Percentiles rank a stretch among this genome's conserved stretches.
Conservation (phyloP, 2,113 vertebrate genomes). For the Murina feae region DNA sequence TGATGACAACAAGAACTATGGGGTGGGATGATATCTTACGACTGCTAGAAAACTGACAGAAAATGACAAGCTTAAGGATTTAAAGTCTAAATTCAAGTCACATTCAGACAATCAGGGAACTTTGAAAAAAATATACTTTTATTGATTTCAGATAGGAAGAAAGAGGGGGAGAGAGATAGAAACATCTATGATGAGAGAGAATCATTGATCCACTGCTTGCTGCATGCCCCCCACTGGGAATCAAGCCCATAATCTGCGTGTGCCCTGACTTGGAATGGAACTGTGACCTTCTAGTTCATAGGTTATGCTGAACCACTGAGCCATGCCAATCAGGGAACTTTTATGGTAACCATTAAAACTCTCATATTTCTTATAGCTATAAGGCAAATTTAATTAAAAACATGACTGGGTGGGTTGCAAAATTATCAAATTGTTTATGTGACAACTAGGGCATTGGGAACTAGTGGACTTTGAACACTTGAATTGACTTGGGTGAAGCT, state of each 20-base stretch:
- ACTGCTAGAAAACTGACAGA: not conserved
- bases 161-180: too few relatives aligned
- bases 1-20: not conserved
- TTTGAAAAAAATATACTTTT: not conserved
- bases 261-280: too few relatives aligned
- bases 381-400: conserved; percentile 27
- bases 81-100: not conserved
- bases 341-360: not conserved
- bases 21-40: not conserved
- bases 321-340: not conserved
- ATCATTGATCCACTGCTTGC: too few relatives aligned
- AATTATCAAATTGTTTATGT: not conserved
- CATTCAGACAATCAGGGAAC: not conserved
- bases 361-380: not conserved
- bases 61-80: not conserved
- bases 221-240: too few relatives aligned
- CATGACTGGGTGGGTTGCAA: not conserved
- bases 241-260: too few relatives aligned
- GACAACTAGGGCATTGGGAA: not conserved
- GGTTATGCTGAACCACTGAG: too few relatives aligned
- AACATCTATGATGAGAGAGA: too few relatives aligned
- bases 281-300: too few relatives aligned
- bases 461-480: not conserved
- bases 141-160: too few relatives aligned
- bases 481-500: not conserved